Conservation (phyloP, 2,113 vertebrate species). For the Trogon surrucura region DNA sequence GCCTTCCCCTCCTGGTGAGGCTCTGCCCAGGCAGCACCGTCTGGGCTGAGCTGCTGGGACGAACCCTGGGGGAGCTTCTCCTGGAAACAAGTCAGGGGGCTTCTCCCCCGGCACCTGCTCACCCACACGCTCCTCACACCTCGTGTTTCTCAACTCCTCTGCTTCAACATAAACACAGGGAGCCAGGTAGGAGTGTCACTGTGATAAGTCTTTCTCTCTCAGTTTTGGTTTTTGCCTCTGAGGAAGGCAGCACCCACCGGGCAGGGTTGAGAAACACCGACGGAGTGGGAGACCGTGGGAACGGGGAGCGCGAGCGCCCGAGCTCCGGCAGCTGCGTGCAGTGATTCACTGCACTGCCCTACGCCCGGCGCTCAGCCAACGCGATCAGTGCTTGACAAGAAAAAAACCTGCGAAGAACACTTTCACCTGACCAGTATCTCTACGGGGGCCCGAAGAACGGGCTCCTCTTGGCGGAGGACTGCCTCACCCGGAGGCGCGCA, state of each 20-base stretch:
- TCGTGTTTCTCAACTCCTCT: not conserved
- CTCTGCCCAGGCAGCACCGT: not conserved
- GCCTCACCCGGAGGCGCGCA: rapidly evolving
- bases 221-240: not conserved
- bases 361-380: not conserved
- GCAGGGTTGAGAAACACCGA: conserved; percentile 19
- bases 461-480: not conserved
- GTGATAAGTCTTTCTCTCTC: not conserved
- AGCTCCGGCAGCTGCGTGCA: not conserved
- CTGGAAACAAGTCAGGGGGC: not conserved
- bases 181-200: not conserved
- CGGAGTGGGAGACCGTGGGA: conserved; percentile 36
- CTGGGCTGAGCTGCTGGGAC: not conserved
- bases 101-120: not conserved
- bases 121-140: not conserved
- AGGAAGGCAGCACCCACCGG: not conserved
- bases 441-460: not conserved
- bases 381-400: not conserved
- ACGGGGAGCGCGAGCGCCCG: not conserved
- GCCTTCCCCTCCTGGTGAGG: too few relatives aligned
- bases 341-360: conserved; percentile 27
- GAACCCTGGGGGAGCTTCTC: not conserved
- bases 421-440: not conserved
- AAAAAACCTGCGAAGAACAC: rapidly evolving
- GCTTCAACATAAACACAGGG: not conserved